phyloP scores from a whole-genome alignment of 2,113 vertebrate genomes.

The Poeciliopsis retropinna region DNA sequence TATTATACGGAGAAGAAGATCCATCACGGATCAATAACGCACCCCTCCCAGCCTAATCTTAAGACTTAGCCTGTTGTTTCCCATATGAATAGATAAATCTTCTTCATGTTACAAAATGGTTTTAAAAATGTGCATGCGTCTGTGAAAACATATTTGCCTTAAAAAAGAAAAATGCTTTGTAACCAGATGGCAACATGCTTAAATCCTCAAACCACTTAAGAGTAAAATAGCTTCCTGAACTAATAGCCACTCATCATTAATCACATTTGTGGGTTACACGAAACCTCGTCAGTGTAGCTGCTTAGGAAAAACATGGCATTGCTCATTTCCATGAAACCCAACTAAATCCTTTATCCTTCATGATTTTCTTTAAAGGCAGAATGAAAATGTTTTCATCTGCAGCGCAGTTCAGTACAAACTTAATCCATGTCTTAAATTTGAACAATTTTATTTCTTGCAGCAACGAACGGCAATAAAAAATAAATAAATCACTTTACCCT shows the following conservation, averaged over 20 bases:
- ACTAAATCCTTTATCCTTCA: conserved; percentile 2
- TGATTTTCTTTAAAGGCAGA: neutral
- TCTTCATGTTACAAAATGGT: conserved; percentile 10
- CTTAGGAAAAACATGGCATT: conserved; percentile 8
- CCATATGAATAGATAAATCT: neutral
- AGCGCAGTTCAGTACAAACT: conserved; percentile 2
- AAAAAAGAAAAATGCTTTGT: neutral
- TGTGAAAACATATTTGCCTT: neutral
- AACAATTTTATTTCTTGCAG: neutral
- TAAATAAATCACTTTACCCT: neutral
- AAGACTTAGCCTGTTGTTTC: conserved; percentile 27
- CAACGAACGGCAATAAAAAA: neutral
- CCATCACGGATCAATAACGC: conserved; percentile 40
- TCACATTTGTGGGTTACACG: neutral
- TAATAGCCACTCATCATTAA: conserved; percentile 6
- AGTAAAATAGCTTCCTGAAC: conserved; percentile 20
- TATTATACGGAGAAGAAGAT: conserved; percentile 24
- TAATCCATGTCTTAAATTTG: neutral
- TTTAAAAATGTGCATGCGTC: neutral
- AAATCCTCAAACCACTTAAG: conserved; percentile 17
- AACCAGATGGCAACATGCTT: conserved; percentile 20
- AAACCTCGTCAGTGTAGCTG: neutral
- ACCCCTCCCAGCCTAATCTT: conserved; percentile 7
- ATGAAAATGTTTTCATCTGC: neutral
- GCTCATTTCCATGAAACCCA: conserved; percentile 17